Percentiles rank a stretch among this genome's conserved stretches.
Conservation (phyloP, 1,140 invertebrate genomes). For the Temnothorax nylanderi region DNA sequence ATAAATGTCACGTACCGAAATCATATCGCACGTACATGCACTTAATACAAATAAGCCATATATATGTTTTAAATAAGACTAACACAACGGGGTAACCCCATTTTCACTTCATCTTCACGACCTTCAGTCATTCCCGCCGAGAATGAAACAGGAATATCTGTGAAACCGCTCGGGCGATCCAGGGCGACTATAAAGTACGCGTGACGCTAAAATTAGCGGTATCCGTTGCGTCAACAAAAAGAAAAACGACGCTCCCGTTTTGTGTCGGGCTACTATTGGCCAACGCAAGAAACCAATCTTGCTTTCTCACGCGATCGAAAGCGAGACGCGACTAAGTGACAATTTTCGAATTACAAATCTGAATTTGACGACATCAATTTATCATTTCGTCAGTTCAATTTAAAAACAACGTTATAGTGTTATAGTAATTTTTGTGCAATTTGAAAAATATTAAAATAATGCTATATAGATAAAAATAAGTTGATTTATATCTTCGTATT, state of each 20-base stretch:
- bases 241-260: conserved; percentile 74
- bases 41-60: background rate
- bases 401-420: background rate
- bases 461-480: background rate
- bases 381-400: background rate
- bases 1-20: background rate
- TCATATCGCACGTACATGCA: background rate
- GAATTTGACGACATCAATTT: background rate
- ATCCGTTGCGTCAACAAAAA: conserved; percentile 75
- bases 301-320: conserved; percentile 42
- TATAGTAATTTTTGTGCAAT: background rate
- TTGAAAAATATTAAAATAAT: background rate
- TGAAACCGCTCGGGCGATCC: conserved; percentile 71
- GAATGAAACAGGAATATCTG: conserved; percentile 72
- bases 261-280: conserved; percentile 69
- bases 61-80: conserved; percentile 5
- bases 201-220: conserved; percentile 76
- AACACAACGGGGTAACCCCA: conserved; percentile 24
- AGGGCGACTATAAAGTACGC: conserved; percentile 73
- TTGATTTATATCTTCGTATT: background rate
- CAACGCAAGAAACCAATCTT: conserved; percentile 56
- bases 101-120: conserved; percentile 64
- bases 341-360: conserved; percentile 8
- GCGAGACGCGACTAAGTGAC: background rate
- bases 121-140: conserved; percentile 66